A percentile compares a stretch with the other conserved stretches of the same genome.
phyloP scores from a whole-genome alignment of 2,888 invertebrate genomes.

The Dryobotodes eremita region DNA sequence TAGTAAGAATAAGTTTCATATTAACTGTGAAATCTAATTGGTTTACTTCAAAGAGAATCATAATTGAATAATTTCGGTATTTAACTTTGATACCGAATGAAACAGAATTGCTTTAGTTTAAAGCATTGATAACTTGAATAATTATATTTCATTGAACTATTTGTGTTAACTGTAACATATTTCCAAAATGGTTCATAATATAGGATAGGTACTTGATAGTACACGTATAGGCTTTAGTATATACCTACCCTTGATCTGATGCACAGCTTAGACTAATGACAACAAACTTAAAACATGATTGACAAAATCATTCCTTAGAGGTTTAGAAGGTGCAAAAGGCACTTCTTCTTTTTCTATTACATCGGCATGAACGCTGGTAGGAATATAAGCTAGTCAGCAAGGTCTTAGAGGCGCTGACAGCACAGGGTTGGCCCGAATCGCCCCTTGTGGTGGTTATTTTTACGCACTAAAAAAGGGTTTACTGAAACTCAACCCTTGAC shows the following conservation, averaged over 20 bases:
- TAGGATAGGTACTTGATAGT: too few species aligned
- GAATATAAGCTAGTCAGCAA: too few species aligned
- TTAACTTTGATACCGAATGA: conserved; percentile 36
- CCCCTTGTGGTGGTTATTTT: too few species aligned
- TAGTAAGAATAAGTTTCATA: conserved; percentile 1
- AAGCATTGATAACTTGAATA: background rate
- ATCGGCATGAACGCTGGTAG: too few species aligned
- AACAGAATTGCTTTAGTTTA: conserved; percentile 13
- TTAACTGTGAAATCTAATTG: conserved; percentile 33
- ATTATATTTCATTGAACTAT: background rate
- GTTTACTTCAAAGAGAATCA: conserved; percentile 26
- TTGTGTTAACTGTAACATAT: background rate
- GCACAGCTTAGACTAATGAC: too few species aligned
- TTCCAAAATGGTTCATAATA: background rate
- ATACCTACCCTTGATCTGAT: too few species aligned
- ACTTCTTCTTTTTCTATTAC: too few species aligned
- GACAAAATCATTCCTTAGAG: background rate
- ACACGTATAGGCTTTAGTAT: too few species aligned
- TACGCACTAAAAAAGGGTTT: too few species aligned
- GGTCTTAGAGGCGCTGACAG: too few species aligned
- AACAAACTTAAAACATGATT: background rate
- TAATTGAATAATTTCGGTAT: conserved; percentile 33
- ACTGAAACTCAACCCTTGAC: too few species aligned
- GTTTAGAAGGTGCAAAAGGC: background rate
- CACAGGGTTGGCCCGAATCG: too few species aligned